Percentiles rank a stretch among this genome's conserved stretches.
Conservation (phyloP, 1,140 invertebrate species). For the Cataglyphis hispanica region DNA sequence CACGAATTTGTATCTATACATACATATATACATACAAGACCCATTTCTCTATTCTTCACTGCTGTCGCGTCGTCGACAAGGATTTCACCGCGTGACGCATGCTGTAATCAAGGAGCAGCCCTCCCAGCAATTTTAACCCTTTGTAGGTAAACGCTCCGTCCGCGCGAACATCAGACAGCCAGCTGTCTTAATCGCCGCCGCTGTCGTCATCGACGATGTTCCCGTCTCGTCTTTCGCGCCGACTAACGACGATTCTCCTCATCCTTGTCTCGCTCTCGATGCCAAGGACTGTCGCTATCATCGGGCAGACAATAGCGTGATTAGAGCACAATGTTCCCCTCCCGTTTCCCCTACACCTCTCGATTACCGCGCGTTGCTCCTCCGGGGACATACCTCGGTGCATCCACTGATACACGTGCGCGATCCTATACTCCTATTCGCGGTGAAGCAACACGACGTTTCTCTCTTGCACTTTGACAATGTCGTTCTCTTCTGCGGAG, state of each 20-base stretch:
- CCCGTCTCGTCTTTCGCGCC: conserved; percentile 26
- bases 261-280: conserved; percentile 55
- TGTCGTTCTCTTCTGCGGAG: conserved; percentile 28
- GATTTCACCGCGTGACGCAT: conserved; percentile 18
- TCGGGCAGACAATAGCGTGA: conserved; percentile 78
- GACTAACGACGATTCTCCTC: conserved; percentile 60
- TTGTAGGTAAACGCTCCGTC: conserved; percentile 64
- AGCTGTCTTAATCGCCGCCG: neutral
- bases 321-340: conserved; percentile 76
- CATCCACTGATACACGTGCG: conserved; percentile 22
- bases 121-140: conserved; percentile 71
- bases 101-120: conserved; percentile 63
- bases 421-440: neutral
- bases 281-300: conserved; percentile 71
- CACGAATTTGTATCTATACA: conserved; percentile 1
- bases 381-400: conserved; percentile 35
- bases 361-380: conserved; percentile 46
- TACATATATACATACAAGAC: neutral
- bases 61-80: neutral
- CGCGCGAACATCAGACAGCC: conserved; percentile 59
- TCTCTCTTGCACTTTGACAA: conserved; percentile 3
- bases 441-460: neutral
- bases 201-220: neutral
- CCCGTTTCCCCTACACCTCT: conserved; percentile 6
- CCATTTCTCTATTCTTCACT: conserved; percentile 25